Evolutionary conservation across 2,113 vertebrate genomes (phyloP), one percentile per base, ranked within the genome.

Genomic region (Acanthochromis polyacanthus): DNA sequence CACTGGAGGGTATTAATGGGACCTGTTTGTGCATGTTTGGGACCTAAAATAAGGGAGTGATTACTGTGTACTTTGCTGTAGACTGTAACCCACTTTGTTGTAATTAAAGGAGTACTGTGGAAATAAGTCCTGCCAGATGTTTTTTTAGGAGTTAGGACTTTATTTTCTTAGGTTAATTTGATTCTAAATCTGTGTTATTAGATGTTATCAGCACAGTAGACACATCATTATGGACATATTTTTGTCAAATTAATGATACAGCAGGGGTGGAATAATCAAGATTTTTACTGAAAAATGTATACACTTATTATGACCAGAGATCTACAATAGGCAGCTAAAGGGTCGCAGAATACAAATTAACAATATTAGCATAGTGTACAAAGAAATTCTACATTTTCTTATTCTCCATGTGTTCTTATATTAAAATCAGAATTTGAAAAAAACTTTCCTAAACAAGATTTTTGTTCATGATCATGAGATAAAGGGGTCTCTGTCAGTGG

Each of bases 1-100:
- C 91, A 91, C 87, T 53, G 36, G 91, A 73, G 71, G 88, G 82
- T 16, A 73, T 0, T 36, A 63, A 43, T 60, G 75, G 82, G 56
- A 20, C 76, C 45, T 65, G 3, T 51, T 11, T 74, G 63, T 64
- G 62, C 59, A 55, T 52, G 56, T 62, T 51, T 74, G 71, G 68
- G 65, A 81, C 50, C 73, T 38, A 17, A 20, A 68, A 43, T 43
- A 43, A 43, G 40, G 40, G 55, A 58, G 56, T 55, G 40, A 61
- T 40, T n/a, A n/a, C 25, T 58, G 10, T 59, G 19, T 69, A 59
- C 17, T 22, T 22, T 15, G 38, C 50, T 77, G 60, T 63, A 43
- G 38, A 82, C 17, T 36, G 32, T 36, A 36, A 36, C 32, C 11
- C 25, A 30, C 28, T 50, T 52, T 64, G 46, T 62, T 74, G 0